Conservation (phyloP, 2,888 invertebrate species). For the Oegoconia quadripuncta region DNA sequence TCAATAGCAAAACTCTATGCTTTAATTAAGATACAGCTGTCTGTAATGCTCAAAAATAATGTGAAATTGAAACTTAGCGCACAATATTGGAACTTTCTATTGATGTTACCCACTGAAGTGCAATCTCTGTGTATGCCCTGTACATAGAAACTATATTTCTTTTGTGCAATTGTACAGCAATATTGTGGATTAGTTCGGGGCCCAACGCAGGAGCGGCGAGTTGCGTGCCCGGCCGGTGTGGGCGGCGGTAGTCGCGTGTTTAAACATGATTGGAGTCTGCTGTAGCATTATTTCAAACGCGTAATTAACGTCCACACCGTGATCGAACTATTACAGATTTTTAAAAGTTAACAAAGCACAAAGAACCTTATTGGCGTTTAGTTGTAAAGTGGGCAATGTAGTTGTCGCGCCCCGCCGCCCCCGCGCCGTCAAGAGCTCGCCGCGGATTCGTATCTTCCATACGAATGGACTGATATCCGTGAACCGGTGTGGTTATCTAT, state of each 20-base stretch:
- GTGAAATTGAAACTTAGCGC: constrained; percentile 76
- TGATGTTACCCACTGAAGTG: constrained; percentile 69
- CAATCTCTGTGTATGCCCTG: constrained; percentile 68
- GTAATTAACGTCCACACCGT: no score
- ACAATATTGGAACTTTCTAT: constrained; percentile 72
- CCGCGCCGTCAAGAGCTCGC: constrained; percentile 30
- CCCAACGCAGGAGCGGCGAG: constrained; percentile 30
- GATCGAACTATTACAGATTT: no score
- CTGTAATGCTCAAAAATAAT: constrained; percentile 74
- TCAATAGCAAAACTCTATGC: constrained; percentile 78
- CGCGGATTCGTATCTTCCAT: constrained; percentile 46
- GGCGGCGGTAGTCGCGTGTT: no score
- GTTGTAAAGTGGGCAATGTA: neutral
- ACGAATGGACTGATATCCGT: constrained; percentile 63
- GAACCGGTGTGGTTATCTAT: constrained; percentile 58
- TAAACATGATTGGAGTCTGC: no score
- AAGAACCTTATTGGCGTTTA: constrained; percentile 32
- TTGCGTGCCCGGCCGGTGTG: constrained; percentile 21
- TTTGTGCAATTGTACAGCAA: constrained; percentile 67
- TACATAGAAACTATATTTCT: constrained; percentile 59
- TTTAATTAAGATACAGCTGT: constrained; percentile 71
- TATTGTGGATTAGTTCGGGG: constrained; percentile 45
- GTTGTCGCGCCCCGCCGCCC: constrained; percentile 2
- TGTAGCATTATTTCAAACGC: no score
- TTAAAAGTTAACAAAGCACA: constrained; percentile 46